A percentile compares a stretch with the other conserved stretches of the same genome.
phyloP scores from a whole-genome alignment of 2,113 vertebrate genomes.

The Myanophis thanlyinensis region DNA sequence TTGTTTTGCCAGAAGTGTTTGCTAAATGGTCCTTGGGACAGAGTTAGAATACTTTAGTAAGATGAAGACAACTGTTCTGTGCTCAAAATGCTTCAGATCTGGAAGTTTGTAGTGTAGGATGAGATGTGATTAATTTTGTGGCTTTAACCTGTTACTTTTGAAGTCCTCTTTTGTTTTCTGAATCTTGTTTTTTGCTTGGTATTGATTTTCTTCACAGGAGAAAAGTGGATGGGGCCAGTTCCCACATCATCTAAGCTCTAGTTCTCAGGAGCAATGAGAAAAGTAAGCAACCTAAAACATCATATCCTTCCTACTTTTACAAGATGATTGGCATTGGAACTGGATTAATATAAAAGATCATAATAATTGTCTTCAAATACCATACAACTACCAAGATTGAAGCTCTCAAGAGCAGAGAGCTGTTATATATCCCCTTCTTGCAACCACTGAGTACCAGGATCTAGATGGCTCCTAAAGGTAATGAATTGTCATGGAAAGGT shows the following conservation, averaged over 20 bases:
- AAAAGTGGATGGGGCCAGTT: slow-evolving; percentile 75
- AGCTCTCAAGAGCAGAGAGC: not conserved
- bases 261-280: not conserved
- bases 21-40: not conserved
- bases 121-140: not conserved
- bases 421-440: not conserved
- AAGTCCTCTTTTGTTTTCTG: not conserved
- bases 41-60: not conserved
- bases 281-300: not conserved
- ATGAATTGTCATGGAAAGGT: not conserved
- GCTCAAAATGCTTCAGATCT: not conserved
- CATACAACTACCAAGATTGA: not conserved
- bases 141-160: not conserved
- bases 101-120: not conserved
- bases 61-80: not conserved
- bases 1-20: not conserved
- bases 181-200: slow-evolving; percentile 28
- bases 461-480: not conserved
- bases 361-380: not conserved
- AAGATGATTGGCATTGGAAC: not conserved
- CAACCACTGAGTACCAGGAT: not conserved
- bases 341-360: not conserved
- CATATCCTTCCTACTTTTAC: not conserved
- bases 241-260: slow-evolving; percentile 46
- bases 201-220: slow-evolving; percentile 61